Percentiles rank a stretch among this genome's conserved stretches.
Conservation (phyloP, 2,888 invertebrate genomes). For the Sarcophaga caerulescens region DNA sequence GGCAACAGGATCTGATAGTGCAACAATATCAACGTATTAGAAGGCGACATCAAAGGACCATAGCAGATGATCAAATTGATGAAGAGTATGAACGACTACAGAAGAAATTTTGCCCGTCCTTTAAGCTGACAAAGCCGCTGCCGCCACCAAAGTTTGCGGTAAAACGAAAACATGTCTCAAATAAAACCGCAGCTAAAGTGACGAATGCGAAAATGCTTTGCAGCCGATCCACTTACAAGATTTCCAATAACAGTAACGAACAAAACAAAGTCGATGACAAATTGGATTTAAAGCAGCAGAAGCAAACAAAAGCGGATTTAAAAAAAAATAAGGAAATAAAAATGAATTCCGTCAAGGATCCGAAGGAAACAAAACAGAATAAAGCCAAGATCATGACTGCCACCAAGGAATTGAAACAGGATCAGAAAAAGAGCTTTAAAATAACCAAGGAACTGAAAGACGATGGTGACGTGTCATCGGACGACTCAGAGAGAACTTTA, state of each 20-base stretch:
- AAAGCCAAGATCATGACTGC: not conserved
- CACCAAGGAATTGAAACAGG: too few species aligned
- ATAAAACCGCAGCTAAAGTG: too few species aligned
- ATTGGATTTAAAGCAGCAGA: not conserved
- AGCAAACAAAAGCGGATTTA: not conserved
- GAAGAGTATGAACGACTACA: slow-evolving; percentile 36
- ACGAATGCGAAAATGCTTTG: too few species aligned
- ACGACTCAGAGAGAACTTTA: slow-evolving; percentile 17
- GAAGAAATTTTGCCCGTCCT: slow-evolving; percentile 7
- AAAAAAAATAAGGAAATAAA: not conserved
- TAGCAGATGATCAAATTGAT: not conserved
- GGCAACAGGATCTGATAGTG: slow-evolving; percentile 6
- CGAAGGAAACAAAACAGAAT: not conserved
- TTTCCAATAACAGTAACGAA: too few species aligned
- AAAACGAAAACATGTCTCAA: not conserved
- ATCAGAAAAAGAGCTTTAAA: not conserved
- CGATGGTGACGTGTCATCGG: not conserved
- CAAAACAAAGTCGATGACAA: too few species aligned
- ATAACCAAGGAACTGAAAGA: not conserved
- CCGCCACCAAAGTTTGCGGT: not conserved
- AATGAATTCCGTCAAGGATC: not conserved
- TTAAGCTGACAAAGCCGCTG: not conserved
- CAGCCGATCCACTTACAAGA: too few species aligned
- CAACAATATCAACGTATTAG: not conserved
- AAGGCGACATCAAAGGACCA: not conserved